Percentiles rank a stretch among this genome's conserved stretches.
Evolutionary conservation across 2,113 vertebrate genomes (phyloP).

Genomic region (Varanus salvator): DNA sequence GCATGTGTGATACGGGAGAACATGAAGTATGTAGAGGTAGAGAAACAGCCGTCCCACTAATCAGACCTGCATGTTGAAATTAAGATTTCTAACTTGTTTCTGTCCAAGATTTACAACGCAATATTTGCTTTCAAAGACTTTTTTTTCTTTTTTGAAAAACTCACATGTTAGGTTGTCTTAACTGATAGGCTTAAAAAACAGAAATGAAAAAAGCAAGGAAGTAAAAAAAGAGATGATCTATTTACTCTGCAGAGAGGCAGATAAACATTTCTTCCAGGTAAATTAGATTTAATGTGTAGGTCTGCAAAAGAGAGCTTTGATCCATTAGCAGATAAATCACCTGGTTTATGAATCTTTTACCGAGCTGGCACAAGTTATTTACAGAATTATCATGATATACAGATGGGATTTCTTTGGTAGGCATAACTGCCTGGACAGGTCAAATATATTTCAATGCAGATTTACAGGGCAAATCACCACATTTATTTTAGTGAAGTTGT

Average conservation of each 20-base stretch:
- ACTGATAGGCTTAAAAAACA: constrained; percentile 27
- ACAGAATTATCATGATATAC: constrained; percentile 56
- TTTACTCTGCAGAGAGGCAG: constrained; percentile 22
- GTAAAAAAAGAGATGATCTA: constrained; percentile 22
- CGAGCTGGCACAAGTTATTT: constrained; percentile 63
- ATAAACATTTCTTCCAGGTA: constrained; percentile 56
- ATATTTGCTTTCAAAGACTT: constrained; percentile 16
- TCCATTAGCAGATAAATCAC: constrained; percentile 68
- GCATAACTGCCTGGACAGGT: constrained; percentile 46
- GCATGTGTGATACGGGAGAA: background rate
- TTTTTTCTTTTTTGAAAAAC: no score
- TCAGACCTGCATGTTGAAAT: background rate
- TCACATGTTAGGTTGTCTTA: constrained; percentile 37
- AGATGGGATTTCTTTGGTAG: constrained; percentile 55
- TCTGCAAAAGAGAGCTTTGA: constrained; percentile 58
- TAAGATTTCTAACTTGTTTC: background rate
- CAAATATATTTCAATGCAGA: constrained; percentile 46
- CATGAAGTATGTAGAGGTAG: background rate
- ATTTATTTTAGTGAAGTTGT: background rate
- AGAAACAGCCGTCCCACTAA: background rate
- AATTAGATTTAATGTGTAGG: constrained; percentile 55
- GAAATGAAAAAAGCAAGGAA: background rate
- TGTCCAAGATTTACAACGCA: background rate
- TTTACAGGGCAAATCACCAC: constrained; percentile 23
- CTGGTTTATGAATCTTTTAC: constrained; percentile 64